Evolutionary conservation across 2,797 vertebrate species (phyloP).

Genomic region (Sus cebifrons): DNA sequence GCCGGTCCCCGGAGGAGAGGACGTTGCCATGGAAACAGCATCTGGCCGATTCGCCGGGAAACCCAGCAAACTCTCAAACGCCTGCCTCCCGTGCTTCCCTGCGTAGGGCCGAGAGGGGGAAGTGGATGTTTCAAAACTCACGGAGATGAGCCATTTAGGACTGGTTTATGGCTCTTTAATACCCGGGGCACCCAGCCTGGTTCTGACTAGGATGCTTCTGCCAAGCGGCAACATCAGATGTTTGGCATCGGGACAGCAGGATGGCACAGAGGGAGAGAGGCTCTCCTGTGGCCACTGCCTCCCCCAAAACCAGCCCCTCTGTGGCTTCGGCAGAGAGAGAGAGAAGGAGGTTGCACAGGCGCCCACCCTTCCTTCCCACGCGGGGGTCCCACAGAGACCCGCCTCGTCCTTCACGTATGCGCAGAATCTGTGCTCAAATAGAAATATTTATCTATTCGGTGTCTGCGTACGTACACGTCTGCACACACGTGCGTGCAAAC

Average conservation of each 20-base stretch:
- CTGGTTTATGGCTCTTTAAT: fast-evolving
- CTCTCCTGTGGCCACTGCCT: fast-evolving
- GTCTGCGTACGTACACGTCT: fast-evolving
- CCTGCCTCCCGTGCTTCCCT: conserved; percentile 46
- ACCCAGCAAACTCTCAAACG: conserved; percentile 38
- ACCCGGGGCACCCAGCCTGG: fast-evolving
- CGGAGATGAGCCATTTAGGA: not conserved
- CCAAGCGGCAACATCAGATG: not conserved
- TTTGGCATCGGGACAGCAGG: not conserved
- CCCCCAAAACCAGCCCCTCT: not conserved
- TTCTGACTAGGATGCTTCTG: not conserved
- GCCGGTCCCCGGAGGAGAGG: conserved; percentile 71
- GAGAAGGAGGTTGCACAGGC: fast-evolving
- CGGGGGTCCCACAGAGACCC: fast-evolving
- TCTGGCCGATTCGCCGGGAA: conserved; percentile 84
- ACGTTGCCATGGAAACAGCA: conserved; percentile 90
- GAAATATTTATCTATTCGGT: fast-evolving
- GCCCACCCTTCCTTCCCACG: not conserved
- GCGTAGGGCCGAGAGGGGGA: fast-evolving
- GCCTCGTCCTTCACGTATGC: fast-evolving
- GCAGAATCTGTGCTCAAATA: fast-evolving
- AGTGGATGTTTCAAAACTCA: fast-evolving
- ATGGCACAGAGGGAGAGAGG: fast-evolving
- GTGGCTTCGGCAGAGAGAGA: fast-evolving
- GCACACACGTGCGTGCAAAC: fast-evolving